Evolutionary conservation across 2,888 invertebrate species (phyloP), one percentile per base, ranked within the genome.

Genomic region (Eurytoma adleriae): DNA sequence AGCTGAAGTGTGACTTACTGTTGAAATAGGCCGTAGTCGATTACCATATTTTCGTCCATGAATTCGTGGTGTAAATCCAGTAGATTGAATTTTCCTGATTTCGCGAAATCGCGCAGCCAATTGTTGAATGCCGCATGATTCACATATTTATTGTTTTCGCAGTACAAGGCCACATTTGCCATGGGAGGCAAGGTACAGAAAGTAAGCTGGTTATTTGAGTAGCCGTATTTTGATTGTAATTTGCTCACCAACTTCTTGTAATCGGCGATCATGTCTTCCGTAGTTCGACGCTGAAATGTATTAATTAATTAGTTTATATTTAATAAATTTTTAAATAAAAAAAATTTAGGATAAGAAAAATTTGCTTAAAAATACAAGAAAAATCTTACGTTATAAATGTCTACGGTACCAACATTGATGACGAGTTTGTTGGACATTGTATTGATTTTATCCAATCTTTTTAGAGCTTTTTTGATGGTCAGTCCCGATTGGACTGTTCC

Each of bases 401-500:
- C 89, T 7, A 86, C 87, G 0, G 87, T 85, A 0, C 89, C 89
- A n/a, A 89, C 78, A 82, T 87, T 73, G 13, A 89, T 86, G 1
- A 86, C 82, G 2, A 89, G 68, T 30, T 83, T 85, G 64, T 85
- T 87, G 0, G 88, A 85, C 18, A 89, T 83, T 13, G 77, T 75
- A 12, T 82, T 64, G 0, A 87, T 74, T 24, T 83, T 82, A 12
- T 73, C 57, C 14, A 88, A 81, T n/a, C 76, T 73, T 12, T 81
- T 74, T 1, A 74, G 80, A 57, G 87, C 87, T 2, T 85, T 84
- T 1, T 62, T 70, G 62, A 88, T 86, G 0, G 87, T 87, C 74
- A 87, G 85, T 4, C 89, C 89, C n/a, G 88, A 88, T 13, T 85
- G 79, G 30, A 88, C 88, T 0, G 87, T 80, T 5, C 89, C 89